A percentile compares a stretch with the other conserved stretches of the same genome.
Conservation (phyloP, 2,888 invertebrate species). For the Caenorhabditis zanzibari region DNA sequence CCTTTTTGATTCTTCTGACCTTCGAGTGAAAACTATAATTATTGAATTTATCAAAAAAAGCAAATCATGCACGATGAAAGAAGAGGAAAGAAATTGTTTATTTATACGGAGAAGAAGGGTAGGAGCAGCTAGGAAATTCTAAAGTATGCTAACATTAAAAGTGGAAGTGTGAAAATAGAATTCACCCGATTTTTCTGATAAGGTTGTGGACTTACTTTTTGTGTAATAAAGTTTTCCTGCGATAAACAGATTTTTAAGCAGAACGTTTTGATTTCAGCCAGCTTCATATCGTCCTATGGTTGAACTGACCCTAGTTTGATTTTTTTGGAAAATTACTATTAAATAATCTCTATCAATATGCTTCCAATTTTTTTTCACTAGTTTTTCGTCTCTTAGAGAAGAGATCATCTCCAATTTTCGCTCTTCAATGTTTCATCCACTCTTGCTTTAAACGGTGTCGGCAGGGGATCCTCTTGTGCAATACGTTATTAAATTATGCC, state of each 20-base stretch:
- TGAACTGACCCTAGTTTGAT: background rate
- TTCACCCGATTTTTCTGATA: background rate
- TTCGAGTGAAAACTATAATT: no score
- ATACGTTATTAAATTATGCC: constrained; percentile 65
- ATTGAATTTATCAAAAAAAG: constrained; percentile 37
- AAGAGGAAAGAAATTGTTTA: constrained; percentile 8
- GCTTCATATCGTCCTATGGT: no score
- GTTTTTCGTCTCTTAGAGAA: no score
- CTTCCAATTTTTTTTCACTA: no score
- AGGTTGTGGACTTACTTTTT: background rate
- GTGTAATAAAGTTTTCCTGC: background rate
- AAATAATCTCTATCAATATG: no score
- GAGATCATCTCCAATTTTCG: no score
- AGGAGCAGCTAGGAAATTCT: constrained; percentile 21
- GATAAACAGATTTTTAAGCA: no score
- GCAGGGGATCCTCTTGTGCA: constrained; percentile 41
- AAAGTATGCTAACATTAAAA: constrained; percentile 31
- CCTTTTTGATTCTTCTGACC: background rate
- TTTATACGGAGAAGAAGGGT: constrained; percentile 10
- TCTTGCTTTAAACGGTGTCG: background rate
- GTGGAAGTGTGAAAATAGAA: constrained; percentile 6
- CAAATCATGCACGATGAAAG: constrained; percentile 9
- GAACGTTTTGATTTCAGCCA: no score
- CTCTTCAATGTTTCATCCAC: background rate
- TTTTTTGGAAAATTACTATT: no score